Evolutionary conservation across 2,797 vertebrate species (phyloP), one percentile per base, ranked within the genome.

Genomic region (Eulemur albifrons): DNA sequence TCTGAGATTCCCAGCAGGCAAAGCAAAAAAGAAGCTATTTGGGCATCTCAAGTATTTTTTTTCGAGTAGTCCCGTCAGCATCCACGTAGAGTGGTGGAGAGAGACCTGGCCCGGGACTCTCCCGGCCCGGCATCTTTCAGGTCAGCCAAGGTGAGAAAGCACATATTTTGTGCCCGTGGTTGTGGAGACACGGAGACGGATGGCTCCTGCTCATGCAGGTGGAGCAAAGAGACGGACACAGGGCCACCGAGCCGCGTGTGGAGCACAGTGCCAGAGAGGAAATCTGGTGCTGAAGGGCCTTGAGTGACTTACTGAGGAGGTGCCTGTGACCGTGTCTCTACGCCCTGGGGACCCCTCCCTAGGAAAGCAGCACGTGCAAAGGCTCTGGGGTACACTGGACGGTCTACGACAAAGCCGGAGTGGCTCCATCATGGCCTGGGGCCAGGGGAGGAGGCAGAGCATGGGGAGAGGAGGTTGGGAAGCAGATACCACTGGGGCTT

Each of bases 1-100:
- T 38, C 67, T 77, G 92, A 92, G 70, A 67, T 65, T 88, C 73
- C 76, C 69, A 48, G 90, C n/a, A 95, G 81, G 79, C 48, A 48
- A 69, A 88, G 88, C 67, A 85, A 94, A 35, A 35, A 35, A 35
- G 35, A 35, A 35, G 35, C 35, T 20, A 75, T 73, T 73, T 59
- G 35, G 38, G 14, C 23, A 48, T 75, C 54, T 59, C n/a, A 73
- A 50, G n/a, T 63, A 21, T 45, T 77, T 77, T 57, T 57, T 77
- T 92, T 30, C 15, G 32, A 35, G n/a, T 4, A 52, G 35, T 45
- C 45, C 20, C 76, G 48, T 76, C 50, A 80, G 67, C 5, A 77
- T 73, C 63, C 69, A 0, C 4, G 40, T 32, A 27, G 70, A 81
- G 10, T 14, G 48, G 21, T 65, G 40, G 81, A 61, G 85, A 89